phyloP scores from a whole-genome alignment of 2,113 vertebrate species.

The Pomatorhinus ruficollis region DNA sequence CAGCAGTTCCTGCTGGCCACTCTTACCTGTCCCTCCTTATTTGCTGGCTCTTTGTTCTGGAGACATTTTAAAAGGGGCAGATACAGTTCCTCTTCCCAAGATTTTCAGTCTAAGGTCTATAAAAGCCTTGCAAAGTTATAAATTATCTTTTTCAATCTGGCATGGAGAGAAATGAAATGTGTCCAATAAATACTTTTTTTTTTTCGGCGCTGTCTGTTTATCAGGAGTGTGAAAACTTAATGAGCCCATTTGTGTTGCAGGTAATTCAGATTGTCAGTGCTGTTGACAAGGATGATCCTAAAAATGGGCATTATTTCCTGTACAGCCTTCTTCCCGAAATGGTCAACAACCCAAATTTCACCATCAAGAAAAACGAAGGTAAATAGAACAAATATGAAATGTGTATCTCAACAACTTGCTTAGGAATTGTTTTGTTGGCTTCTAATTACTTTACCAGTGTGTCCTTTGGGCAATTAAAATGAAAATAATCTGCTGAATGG shows the following conservation, averaged over 20 bases:
- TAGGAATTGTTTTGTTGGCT: background rate
- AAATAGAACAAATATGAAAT: conserved; percentile 38
- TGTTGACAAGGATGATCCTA: conserved; percentile 93
- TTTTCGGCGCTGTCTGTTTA: background rate
- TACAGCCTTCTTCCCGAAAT: conserved; percentile 94
- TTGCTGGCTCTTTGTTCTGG: background rate
- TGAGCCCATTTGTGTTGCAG: conserved; percentile 72
- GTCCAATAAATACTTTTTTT: background rate
- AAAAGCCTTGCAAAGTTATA: background rate
- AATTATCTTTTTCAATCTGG: background rate
- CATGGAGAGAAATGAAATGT: background rate
- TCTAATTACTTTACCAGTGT: background rate
- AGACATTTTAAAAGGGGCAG: background rate
- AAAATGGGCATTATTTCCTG: conserved; percentile 93
- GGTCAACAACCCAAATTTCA: conserved; percentile 96
- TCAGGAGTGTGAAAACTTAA: background rate
- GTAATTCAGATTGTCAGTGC: conserved; percentile 96
- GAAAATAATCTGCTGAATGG: background rate
- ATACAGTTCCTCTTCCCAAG: background rate
- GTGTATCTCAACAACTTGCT: background rate
- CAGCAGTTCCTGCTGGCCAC: background rate
- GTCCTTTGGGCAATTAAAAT: background rate
- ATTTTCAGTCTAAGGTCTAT: background rate
- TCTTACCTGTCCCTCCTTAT: background rate
- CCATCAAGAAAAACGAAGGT: conserved; percentile 96